phyloP scores from a whole-genome alignment of 2,888 invertebrate species.

The Caradrina clavipalpis region DNA sequence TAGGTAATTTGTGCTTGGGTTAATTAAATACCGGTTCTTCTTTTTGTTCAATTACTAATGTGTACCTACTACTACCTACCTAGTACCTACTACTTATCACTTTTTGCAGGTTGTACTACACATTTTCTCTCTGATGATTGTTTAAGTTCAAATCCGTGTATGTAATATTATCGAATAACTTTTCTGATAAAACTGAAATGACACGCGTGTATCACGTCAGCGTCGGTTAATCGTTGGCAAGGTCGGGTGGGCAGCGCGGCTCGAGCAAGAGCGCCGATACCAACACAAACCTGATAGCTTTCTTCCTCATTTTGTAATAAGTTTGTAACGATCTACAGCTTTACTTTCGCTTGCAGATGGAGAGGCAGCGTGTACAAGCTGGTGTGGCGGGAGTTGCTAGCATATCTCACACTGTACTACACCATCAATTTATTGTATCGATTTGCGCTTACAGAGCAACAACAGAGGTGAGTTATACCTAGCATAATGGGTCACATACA shows the following conservation, averaged over 20 bases:
- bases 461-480: conserved; percentile 93
- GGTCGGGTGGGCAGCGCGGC: conserved; percentile 39
- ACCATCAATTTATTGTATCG: conserved; percentile 97
- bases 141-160: conserved; percentile 30
- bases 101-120: neutral
- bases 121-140: conserved; percentile 1
- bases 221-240: conserved; percentile 40
- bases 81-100: neutral
- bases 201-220: conserved; percentile 37
- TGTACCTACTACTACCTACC: no score
- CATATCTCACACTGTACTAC: conserved; percentile 96
- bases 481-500: conserved; percentile 1
- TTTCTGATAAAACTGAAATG: conserved; percentile 42
- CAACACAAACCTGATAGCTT: conserved; percentile 35
- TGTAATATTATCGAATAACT: conserved; percentile 18
- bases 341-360: conserved; percentile 93
- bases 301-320: conserved; percentile 53
- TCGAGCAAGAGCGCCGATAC: conserved; percentile 31
- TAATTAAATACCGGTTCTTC: conserved; percentile 1
- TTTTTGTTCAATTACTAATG: conserved; percentile 1
- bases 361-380: conserved; percentile 98
- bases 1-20: conserved; percentile 18
- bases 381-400: conserved; percentile 97
- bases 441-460: conserved; percentile 94
- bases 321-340: conserved; percentile 25